Evolutionary conservation across 2,888 invertebrate genomes (phyloP), one percentile per base, ranked within the genome.

Genomic region (Tortricodes alternella): DNA sequence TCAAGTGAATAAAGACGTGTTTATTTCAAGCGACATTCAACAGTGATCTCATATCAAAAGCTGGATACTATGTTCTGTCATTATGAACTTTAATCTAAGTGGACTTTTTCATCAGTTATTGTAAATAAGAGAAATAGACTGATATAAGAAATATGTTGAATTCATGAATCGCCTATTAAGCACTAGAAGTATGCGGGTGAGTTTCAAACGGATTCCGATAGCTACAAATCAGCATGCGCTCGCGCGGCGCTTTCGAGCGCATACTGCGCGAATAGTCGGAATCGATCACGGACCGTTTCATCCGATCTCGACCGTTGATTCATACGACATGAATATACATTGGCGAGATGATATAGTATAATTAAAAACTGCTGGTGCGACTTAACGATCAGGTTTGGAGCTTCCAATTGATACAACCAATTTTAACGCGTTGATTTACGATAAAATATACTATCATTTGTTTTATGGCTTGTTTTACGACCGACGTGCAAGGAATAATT

Each of bases 241-340:
- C 55, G 70, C 72, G 79, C 72, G 63, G 67, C 70, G 74, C 75
- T 83, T 85, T 85, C 82, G 74, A 68, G 69, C 69, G 70, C 74
- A 62, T 70, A 68, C 70, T 68, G 70, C 68, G 60, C 58, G 62
- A 66, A 62, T 62, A 68, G 73, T 70, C 71, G 73, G 77, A 74
- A 75, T 77, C 73, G 72, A 78, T 78, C 59, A 48, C 52, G 55
- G 57, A 59, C 51, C 50, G 60, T 63, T 62, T 62, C 61, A 60
- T 60, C 48, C 46, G 43, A 56, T 66, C 67, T 59, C 58, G 62
- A 67, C 62, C 64, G 68, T 68, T 74, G 75, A 81, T 73, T 79
- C 80, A 78, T 77, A 70, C 59, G 61, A 37, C 53, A 65, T 70
- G 64, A 68, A 70, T 69, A 67, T 71, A 69, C 66, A 67, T 67